phyloP scores from a whole-genome alignment of 2,797 vertebrate species.

The Pampus argenteus region DNA sequence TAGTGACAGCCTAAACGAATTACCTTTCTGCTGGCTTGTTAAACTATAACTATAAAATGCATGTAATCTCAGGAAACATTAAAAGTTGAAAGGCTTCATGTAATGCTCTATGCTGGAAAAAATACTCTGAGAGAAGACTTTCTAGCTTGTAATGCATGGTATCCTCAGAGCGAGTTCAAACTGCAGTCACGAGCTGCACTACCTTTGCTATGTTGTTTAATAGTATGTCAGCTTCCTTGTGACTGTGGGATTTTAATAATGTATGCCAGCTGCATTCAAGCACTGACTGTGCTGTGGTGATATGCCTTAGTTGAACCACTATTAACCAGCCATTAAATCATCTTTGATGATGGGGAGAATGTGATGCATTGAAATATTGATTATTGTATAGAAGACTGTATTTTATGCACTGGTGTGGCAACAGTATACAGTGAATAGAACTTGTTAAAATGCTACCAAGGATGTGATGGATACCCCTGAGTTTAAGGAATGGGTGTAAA shows the following conservation, averaged over 20 bases:
- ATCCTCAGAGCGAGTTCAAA: conserved; percentile 72
- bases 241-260: conserved; percentile 78
- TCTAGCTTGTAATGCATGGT: conserved; percentile 58
- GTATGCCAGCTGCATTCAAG: conserved; percentile 60
- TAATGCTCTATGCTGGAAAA: conserved; percentile 37
- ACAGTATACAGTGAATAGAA: not conserved
- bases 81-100: conserved; percentile 59
- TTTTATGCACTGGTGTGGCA: conserved; percentile 41
- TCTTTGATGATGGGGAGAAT: conserved; percentile 52
- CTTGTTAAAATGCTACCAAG: conserved; percentile 16
- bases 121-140: conserved; percentile 32
- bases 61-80: conserved; percentile 47
- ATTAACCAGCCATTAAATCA: conserved; percentile 68
- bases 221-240: conserved; percentile 60
- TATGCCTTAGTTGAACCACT: conserved; percentile 62
- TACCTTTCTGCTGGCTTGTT: not conserved
- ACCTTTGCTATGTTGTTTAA: conserved; percentile 51
- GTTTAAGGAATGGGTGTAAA: not conserved
- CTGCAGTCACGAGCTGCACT: conserved; percentile 64
- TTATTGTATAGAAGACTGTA: conserved; percentile 39
- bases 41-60: conserved; percentile 16
- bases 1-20: not conserved
- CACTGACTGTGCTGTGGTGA: conserved; percentile 52
- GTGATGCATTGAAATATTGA: conserved; percentile 75
- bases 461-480: not conserved